These are phyloP conservation scores for Pachyuromys duprasi DNA, from an alignment of 2,797 vertebrate genomes.

Conservation along the genomic window DNA sequence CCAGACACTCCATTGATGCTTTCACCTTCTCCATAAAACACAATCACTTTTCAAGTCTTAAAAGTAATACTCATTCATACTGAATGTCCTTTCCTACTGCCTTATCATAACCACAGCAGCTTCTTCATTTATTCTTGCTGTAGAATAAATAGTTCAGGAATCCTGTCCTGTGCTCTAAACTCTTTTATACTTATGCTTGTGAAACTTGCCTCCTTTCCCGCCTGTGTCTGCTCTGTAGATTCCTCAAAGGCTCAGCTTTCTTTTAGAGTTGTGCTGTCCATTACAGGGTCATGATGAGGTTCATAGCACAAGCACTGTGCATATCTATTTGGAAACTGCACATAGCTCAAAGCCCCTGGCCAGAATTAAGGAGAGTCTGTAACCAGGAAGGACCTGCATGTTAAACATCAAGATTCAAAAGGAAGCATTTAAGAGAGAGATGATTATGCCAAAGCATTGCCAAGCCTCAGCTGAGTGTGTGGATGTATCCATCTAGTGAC, in stretches of 20 bases:
- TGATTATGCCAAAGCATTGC: background rate
- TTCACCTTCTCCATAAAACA: conserved; percentile 36
- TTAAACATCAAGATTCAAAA: background rate
- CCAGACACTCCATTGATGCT: background rate
- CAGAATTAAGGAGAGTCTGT: background rate
- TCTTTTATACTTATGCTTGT: background rate
- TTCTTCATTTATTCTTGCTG: conserved; percentile 48
- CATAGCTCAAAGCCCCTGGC: background rate
- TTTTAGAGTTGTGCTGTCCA: background rate
- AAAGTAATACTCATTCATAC: background rate
- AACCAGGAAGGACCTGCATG: no score
- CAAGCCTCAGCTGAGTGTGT: background rate
- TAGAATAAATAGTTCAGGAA: background rate
- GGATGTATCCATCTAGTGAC: background rate
- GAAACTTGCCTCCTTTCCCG: background rate
- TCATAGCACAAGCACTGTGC: background rate
- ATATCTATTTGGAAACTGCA: background rate
- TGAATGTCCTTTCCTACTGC: background rate
- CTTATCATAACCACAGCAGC: background rate
- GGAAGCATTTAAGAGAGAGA: background rate
- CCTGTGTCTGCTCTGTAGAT: background rate
- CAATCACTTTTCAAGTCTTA: background rate
- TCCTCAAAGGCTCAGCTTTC: background rate
- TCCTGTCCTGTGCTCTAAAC: background rate
- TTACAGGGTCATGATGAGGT: background rate